A percentile compares a stretch with the other conserved stretches of the same genome.
phyloP scores from a whole-genome alignment of 2,797 vertebrate species.

The Halcyon badia region DNA sequence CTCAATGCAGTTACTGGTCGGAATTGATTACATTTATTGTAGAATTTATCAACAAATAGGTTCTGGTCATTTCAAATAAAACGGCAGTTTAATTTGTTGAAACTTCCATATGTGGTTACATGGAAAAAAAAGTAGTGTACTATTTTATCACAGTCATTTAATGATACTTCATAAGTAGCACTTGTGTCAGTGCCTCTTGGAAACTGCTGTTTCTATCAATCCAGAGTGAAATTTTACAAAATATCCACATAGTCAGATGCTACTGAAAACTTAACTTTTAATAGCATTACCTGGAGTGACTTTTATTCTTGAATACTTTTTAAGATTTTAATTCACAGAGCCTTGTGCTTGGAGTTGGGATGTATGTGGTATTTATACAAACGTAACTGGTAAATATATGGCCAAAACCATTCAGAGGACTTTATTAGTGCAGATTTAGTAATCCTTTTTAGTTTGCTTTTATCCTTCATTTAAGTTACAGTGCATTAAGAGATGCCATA shows the following conservation, averaged over 20 bases:
- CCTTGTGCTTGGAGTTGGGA: not conserved
- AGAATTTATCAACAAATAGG: not conserved
- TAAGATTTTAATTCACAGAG: not conserved
- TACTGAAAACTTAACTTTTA: not conserved
- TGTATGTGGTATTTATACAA: not conserved
- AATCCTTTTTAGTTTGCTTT: not conserved
- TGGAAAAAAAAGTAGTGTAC: not conserved
- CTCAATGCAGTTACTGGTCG: not conserved
- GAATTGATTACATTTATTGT: not conserved
- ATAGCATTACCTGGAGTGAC: not conserved
- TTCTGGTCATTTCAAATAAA: not conserved
- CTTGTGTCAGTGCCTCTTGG: not conserved
- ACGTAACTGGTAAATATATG: not conserved
- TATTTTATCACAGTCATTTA: not conserved
- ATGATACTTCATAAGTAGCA: not conserved
- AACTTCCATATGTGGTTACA: not conserved
- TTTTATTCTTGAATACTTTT: not conserved
- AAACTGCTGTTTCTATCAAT: not conserved
- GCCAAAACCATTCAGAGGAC: not conserved
- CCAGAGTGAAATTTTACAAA: not conserved
- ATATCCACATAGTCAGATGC: not conserved
- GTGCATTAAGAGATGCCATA: not conserved
- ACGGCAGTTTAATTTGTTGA: not conserved
- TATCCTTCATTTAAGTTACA: not conserved
- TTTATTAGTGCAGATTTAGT: not conserved